A percentile compares a stretch with the other conserved stretches of the same genome.
Evolutionary conservation across 2,113 vertebrate species (phyloP).

Genomic region (Gyps fulvus): DNA sequence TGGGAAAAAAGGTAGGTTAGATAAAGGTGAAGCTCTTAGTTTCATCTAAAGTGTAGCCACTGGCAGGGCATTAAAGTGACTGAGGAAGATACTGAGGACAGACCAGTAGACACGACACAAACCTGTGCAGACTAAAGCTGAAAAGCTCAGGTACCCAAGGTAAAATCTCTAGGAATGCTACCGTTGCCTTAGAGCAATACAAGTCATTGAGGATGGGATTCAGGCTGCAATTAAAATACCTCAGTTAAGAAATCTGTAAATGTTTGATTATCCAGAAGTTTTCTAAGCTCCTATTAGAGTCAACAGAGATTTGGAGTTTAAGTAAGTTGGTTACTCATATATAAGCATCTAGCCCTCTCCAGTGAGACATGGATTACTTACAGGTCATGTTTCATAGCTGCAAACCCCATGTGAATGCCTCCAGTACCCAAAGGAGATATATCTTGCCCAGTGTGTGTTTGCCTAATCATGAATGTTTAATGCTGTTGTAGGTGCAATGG

Average conservation of each 20-base stretch:
- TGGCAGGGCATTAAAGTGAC: neutral
- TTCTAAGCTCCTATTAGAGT: neutral
- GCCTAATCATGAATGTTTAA: neutral
- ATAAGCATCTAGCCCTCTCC: neutral
- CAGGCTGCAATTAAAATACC: neutral
- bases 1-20: neutral
- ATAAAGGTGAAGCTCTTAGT: neutral
- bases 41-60: neutral
- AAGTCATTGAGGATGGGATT: neutral
- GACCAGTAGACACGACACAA: neutral
- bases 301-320: neutral
- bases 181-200: neutral
- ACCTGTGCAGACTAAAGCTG: neutral
- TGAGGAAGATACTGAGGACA: neutral
- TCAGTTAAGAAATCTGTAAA: neutral
- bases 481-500: neutral
- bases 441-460: neutral
- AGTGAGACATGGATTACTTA: neutral
- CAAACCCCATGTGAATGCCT: neutral
- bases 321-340: neutral
- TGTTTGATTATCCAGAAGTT: neutral
- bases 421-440: neutral
- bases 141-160: neutral
- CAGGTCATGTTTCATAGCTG: neutral
- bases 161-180: neutral